phyloP scores from a whole-genome alignment of 2,888 invertebrate genomes.

The Horisme vitalbata region DNA sequence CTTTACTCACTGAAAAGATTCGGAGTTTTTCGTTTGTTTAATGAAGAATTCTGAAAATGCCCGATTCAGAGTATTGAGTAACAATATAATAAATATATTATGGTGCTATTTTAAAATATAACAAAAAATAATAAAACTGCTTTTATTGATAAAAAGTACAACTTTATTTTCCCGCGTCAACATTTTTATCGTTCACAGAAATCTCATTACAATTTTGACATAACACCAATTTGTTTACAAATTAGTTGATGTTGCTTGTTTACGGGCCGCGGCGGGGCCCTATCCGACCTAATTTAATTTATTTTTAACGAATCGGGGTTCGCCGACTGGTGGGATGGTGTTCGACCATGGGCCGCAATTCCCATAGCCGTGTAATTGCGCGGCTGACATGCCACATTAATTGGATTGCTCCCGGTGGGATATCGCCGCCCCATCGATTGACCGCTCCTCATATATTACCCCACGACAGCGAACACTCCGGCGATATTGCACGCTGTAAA shows the following conservation, averaged over 20 bases:
- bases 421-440: constrained; percentile 39
- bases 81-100: no score
- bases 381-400: constrained; percentile 56
- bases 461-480: constrained; percentile 17
- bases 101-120: no score
- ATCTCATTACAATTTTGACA: constrained; percentile 21
- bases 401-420: constrained; percentile 55
- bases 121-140: no score
- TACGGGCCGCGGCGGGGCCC: constrained; percentile 20
- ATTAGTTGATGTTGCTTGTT: constrained; percentile 25
- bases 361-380: constrained; percentile 54
- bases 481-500: constrained; percentile 16
- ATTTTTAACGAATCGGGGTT: constrained; percentile 31
- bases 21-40: no score
- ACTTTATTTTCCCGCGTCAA: neutral
- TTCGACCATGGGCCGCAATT: constrained; percentile 32
- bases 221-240: constrained; percentile 20
- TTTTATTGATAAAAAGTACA: no score
- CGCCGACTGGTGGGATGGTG: constrained; percentile 8
- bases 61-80: no score
- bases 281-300: constrained; percentile 28
- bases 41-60: no score
- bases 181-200: constrained; percentile 14
- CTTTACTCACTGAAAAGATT: neutral
- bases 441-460: constrained; percentile 43